These are phyloP conservation scores for Tinea trinotella DNA, from an alignment of 2,888 invertebrate genomes.

Conservation along the genomic window DNA sequence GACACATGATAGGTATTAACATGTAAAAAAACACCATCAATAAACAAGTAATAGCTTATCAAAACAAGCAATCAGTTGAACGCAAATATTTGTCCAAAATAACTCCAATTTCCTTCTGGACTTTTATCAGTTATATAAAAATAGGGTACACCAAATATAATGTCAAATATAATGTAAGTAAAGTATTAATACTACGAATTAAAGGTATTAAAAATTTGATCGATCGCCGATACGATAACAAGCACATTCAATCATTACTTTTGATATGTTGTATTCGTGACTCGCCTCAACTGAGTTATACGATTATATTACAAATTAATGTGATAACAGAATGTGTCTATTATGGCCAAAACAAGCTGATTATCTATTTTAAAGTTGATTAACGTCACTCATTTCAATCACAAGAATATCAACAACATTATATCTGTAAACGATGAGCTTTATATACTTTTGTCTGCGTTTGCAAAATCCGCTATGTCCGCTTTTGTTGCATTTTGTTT, in stretches of 20 bases:
- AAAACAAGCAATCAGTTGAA: neutral
- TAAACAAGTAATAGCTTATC: too few species aligned
- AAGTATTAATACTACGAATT: conserved; percentile 8
- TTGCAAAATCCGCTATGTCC: too few species aligned
- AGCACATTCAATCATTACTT: neutral
- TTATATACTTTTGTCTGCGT: too few species aligned
- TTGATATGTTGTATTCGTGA: too few species aligned
- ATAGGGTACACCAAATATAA: neutral
- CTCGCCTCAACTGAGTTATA: neutral
- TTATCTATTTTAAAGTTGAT: too few species aligned
- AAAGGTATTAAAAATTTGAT: neutral
- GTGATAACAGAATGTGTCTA: neutral
- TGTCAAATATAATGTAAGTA: conserved; percentile 2
- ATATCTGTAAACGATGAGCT: too few species aligned
- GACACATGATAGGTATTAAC: too few species aligned
- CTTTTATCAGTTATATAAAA: conserved; percentile 4
- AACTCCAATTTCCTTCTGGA: neutral
- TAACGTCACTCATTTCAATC: too few species aligned
- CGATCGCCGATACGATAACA: neutral
- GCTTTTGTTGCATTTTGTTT: too few species aligned
- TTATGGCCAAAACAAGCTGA: conserved; percentile 1
- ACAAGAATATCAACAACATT: too few species aligned
- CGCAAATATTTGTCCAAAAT: neutral
- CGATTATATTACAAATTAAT: conserved; percentile 5
- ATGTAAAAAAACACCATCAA: too few species aligned